These are phyloP conservation scores for Semaprochilodus insignis DNA, from an alignment of 2,797 vertebrate genomes.

Conservation along the genomic window DNA sequence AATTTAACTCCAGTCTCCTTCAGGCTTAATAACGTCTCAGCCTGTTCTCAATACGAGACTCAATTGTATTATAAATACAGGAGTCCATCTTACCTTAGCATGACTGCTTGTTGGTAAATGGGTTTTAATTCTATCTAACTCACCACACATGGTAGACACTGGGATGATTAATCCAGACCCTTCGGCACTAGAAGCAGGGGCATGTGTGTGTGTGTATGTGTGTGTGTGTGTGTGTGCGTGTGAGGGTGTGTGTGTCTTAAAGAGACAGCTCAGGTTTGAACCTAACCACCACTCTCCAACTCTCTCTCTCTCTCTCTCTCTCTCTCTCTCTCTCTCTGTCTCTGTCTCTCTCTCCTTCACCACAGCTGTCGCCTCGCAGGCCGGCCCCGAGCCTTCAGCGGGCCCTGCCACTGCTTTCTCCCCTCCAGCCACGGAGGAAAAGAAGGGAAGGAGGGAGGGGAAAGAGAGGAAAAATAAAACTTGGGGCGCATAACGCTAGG, in stretches of 20 bases:
- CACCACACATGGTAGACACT: constrained; percentile 19
- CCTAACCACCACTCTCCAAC: constrained; percentile 3
- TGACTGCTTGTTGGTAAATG: constrained; percentile 11
- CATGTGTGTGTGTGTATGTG: constrained; percentile 1
- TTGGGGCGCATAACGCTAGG: constrained; percentile 83
- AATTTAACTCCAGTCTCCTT: neutral
- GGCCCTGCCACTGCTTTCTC: constrained; percentile 69
- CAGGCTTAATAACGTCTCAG: neutral
- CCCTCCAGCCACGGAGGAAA: constrained; percentile 40
- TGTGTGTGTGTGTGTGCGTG: constrained; percentile 8
- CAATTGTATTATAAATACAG: neutral
- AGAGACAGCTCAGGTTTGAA: constrained; percentile 19
- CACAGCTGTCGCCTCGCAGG: constrained; percentile 70
- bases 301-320: constrained; percentile 52
- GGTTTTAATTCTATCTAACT: constrained; percentile 18
- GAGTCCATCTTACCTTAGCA: neutral
- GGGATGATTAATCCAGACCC: constrained; percentile 29
- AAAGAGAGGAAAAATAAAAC: constrained; percentile 65
- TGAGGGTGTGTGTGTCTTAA: constrained; percentile 1
- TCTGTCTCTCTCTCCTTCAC: constrained; percentile 57
- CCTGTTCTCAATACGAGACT: neutral
- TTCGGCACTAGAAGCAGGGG: constrained; percentile 18
- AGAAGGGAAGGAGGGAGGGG: constrained; percentile 69
- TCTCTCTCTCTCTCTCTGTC: constrained; percentile 49
- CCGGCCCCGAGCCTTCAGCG: constrained; percentile 75